These are phyloP conservation scores for Oenanthe oenanthe DNA, from an alignment of 2,113 vertebrate species.

Conservation along the genomic window DNA sequence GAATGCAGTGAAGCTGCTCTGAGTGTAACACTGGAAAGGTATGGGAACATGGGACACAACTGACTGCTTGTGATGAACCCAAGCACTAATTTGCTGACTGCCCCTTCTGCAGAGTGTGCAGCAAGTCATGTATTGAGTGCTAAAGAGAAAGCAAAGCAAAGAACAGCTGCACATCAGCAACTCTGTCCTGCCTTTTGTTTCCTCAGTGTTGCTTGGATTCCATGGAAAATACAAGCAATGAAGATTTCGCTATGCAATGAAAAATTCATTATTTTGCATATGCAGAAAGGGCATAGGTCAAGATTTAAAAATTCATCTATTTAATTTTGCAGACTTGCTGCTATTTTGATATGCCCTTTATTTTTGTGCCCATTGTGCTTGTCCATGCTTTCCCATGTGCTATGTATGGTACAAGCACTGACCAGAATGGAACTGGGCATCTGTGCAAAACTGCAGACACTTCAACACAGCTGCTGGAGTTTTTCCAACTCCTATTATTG, in stretches of 20 bases:
- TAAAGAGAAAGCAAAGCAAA: background rate
- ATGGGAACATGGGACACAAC: accelerated
- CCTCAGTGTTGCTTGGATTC: background rate
- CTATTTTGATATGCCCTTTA: background rate
- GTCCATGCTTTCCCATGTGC: background rate
- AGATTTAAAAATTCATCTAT: background rate
- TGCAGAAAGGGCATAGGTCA: background rate
- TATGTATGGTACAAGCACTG: background rate
- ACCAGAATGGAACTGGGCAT: slow-evolving; percentile 17
- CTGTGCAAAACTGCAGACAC: background rate
- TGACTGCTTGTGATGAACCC: accelerated
- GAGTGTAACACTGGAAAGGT: background rate
- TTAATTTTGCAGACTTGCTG: background rate
- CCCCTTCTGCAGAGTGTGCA: background rate
- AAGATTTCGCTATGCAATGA: background rate
- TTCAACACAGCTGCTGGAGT: slow-evolving; percentile 19
- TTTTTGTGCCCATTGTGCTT: background rate
- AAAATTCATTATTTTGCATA: background rate
- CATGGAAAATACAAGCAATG: background rate
- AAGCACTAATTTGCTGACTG: background rate
- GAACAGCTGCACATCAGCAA: background rate
- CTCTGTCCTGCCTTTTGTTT: background rate
- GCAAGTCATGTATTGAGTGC: background rate
- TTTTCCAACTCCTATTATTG: slow-evolving; percentile 16
- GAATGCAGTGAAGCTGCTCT: background rate